A percentile compares a stretch with the other conserved stretches of the same genome.
Evolutionary conservation across 2,888 invertebrate genomes (phyloP).

Genomic region (Caenorhabditis sp.): DNA sequence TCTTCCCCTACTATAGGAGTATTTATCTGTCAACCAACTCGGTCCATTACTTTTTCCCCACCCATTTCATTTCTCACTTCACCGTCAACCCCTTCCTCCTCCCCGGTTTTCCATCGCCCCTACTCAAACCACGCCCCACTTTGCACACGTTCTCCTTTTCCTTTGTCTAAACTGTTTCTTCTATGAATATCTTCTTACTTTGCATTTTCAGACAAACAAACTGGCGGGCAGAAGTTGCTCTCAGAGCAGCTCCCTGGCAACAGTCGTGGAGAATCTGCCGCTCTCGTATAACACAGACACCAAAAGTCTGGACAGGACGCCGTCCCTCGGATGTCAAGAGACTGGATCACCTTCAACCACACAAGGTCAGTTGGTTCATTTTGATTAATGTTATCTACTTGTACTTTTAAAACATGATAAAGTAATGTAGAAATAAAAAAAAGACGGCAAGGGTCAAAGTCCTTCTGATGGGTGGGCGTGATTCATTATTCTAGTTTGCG

Average conservation of each 20-base stretch:
- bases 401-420: conserved; percentile 25
- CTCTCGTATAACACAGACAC: conserved; percentile 74
- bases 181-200: too few relatives aligned
- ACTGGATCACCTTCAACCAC: conserved; percentile 52
- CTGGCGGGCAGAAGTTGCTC: conserved; percentile 69
- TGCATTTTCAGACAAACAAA: too few relatives aligned
- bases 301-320: conserved; percentile 69
- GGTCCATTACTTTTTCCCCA: conserved; percentile 17
- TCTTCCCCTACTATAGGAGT: neutral
- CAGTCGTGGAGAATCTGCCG: conserved; percentile 76
- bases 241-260: conserved; percentile 70
- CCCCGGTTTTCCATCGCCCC: too few relatives aligned
- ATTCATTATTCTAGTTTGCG: neutral
- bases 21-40: conserved; percentile 25
- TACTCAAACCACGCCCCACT: conserved; percentile 30
- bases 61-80: conserved; percentile 53
- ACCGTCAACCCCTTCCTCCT: neutral
- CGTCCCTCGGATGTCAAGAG: conserved; percentile 57
- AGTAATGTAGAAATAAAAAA: neutral
- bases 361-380: conserved; percentile 45
- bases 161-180: conserved; percentile 12
- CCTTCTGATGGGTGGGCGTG: conserved; percentile 2
- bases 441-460: conserved; percentile 8
- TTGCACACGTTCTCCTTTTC: conserved; percentile 27
- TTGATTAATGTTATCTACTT: conserved; percentile 24